Evolutionary conservation across 2,797 vertebrate genomes (phyloP), one percentile per base, ranked within the genome.

Genomic region (Merluccius polli): DNA sequence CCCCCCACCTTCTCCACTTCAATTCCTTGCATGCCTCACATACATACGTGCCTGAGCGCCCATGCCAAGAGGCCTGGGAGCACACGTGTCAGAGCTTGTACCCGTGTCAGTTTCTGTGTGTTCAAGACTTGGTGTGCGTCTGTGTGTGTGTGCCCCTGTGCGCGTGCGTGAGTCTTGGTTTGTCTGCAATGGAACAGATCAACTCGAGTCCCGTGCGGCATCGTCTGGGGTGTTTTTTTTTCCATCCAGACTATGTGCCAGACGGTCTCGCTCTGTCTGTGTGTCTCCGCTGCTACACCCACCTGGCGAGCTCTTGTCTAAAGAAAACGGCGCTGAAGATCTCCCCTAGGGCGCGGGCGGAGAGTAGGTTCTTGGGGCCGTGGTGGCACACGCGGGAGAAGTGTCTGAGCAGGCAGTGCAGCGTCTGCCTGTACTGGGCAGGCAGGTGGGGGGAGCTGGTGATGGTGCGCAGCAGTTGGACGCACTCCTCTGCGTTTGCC

Each of bases 361-460:
- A 95, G 82, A 98, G 86, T 79, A 95, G 93, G 89, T 98, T 99
- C 93, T 95, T 97, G 85, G 94, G 90, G 79, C 94, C 86, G 74
- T 88, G 93, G 83, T 97, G 96, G 89, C 95, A 98, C 83, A 98
- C 94, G 87, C 90, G 93, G 83, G 95, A 92, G 81, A 98, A 95
- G 92, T 98, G 97, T 85, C 95, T 95, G 15, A 98, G 94, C 90
- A 99, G 93, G 91, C 95, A 96, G 86, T 97, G 96, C 78, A 99
- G 95, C 0, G 96, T 95, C 41, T 98, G 95, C 97, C 97, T 98
- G 91, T 97, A 95, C 78, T 99, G 98, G 44, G 95, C 93, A 83
- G 97, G 96, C 91, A 97, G 92, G 83, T 86, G 93, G 3, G 95
- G 92, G 10, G 95, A 93, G 87, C 91, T 93, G 90, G 95, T 93